Evolutionary conservation across 2,888 invertebrate genomes (phyloP).

Genomic region (Stenchaetothrips biformis): DNA sequence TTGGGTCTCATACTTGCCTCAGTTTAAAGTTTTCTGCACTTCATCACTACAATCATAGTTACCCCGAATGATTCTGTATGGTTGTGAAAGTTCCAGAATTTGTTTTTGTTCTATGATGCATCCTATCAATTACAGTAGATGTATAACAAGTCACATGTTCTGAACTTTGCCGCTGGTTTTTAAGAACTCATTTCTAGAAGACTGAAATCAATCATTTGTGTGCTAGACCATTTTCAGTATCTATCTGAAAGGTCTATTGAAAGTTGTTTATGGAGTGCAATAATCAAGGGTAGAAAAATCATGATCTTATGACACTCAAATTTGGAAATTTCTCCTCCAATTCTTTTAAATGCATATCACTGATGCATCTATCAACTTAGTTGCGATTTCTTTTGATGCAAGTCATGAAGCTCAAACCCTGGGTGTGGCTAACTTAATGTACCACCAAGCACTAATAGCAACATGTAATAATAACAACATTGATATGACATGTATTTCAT

Average conservation of each 20-base stretch:
- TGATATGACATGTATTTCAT: background rate
- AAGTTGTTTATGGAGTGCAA: background rate
- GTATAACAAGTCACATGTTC: no score
- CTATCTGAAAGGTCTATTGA: background rate
- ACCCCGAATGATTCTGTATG: background rate
- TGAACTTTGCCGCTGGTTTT: no score
- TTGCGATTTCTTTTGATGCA: no score
- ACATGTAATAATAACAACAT: background rate
- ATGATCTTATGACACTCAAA: no score
- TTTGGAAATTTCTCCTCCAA: no score
- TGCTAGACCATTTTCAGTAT: background rate
- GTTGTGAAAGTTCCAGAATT: background rate
- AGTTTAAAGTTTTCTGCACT: background rate
- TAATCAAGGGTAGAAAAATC: background rate
- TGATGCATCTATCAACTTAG: no score
- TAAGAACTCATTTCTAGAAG: background rate
- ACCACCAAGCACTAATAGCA: no score
- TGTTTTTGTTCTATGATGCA: background rate
- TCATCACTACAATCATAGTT: background rate
- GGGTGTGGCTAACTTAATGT: background rate
- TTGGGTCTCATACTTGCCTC: background rate
- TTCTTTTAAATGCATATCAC: background rate
- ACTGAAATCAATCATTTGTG: constrained; percentile 8
- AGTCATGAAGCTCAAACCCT: no score
- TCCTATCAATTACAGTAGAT: no score